Base-by-base conservation (phyloP, 2,888 invertebrate genomes). In the Chymomyza fuscimana region DNA sequence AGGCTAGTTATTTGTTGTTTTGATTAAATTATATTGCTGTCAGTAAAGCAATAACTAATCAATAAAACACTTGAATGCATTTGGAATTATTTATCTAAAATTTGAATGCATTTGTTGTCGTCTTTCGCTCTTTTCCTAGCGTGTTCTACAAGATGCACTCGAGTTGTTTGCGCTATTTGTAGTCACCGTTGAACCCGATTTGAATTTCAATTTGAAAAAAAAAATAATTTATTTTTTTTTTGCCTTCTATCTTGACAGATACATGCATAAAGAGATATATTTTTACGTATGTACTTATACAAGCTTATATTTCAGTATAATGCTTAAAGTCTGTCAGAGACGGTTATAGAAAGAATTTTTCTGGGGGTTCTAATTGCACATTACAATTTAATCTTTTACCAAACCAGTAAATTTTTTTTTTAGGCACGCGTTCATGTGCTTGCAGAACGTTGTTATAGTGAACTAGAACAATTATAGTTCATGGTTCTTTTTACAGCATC, bases 31-130 rank as follows among this genome's bases (percentile, higher is more conserved):
- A 4, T 46, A 46, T 12, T 12, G 12, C 40, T 46, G 12, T 46
- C 40, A 12, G 16, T 19, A 51, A 15, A 46, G 65, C 46, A 70
- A 16, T 63, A 69, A 63, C 73, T 74, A 78, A 87, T 85, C 86
- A 85, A 87, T 85, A 87, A 87, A 80, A 76, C 81, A 74, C 78
- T 78, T 72, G 70, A 87, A 82, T 87, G 78, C 87, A 78, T 87
- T 82, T 82, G 78, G 76, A 80, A 81, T 84, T 84, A 86, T 46
- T 12, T 46, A 46, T 46, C 40, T 46, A 46, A 12, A 46, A 46
- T 46, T 46, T 12, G 10, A 46, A 46, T 12, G 40, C 40, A 46
- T 46, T 46, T 46, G 4, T 12, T 46, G 12, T 12, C 10, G 40
- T 12, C 12, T 46, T 7, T 12, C 12, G 0, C 12, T 12, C 12